Evolutionary conservation across 2,113 vertebrate genomes (phyloP).

Genomic region (Poicephalus gulielmi): DNA sequence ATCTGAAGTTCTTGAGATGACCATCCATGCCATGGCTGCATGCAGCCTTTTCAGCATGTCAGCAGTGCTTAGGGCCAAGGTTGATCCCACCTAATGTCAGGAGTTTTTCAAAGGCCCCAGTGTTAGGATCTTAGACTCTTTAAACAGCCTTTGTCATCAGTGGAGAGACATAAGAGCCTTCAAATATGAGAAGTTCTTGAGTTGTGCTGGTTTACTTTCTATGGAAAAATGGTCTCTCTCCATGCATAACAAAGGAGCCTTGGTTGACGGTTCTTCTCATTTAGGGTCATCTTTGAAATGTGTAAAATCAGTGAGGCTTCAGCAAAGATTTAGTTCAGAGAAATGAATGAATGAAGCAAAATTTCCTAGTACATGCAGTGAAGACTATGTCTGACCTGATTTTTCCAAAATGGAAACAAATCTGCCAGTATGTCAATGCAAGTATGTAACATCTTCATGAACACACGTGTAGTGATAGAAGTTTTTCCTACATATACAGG

Average conservation of each 20-base stretch:
- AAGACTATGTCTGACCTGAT: background rate
- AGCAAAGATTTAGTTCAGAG: background rate
- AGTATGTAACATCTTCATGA: background rate
- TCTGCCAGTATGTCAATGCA: background rate
- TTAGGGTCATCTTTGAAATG: background rate
- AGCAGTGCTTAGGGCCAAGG: background rate
- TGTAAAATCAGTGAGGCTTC: background rate
- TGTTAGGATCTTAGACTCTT: background rate
- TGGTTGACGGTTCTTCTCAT: background rate
- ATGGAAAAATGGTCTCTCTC: background rate
- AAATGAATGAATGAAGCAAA: background rate
- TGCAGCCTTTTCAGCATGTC: background rate
- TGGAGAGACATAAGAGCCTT: background rate
- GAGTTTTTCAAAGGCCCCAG: background rate
- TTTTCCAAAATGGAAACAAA: background rate
- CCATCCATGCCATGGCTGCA: background rate
- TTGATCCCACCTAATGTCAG: background rate
- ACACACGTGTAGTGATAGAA: background rate
- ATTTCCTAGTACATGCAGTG: background rate
- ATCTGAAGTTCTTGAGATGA: background rate
- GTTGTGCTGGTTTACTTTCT: background rate
- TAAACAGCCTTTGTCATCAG: background rate
- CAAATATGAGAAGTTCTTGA: background rate
- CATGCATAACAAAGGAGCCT: background rate
- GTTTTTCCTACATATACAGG: background rate